phyloP scores from a whole-genome alignment of 2,797 vertebrate species.

The Brotula barbata region DNA sequence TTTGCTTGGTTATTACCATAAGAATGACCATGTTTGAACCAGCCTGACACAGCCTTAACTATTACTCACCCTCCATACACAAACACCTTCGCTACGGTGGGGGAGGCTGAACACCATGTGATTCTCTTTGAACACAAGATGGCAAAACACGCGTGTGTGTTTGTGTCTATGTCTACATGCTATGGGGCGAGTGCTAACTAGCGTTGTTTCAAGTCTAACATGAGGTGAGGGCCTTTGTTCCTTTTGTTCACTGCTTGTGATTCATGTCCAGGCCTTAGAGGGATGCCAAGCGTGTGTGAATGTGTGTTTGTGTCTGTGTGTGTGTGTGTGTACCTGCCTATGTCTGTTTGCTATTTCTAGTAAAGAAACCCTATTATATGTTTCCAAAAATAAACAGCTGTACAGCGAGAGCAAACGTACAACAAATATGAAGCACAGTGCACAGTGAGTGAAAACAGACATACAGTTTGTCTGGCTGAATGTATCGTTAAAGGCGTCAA shows the following conservation, averaged over 20 bases:
- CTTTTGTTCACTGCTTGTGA: conserved; percentile 52
- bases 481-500: too few relatives aligned
- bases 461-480: not conserved
- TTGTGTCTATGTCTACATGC: conserved; percentile 39
- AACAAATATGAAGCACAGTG: not conserved
- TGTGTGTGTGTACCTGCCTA: conserved; percentile 20
- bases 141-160: conserved; percentile 42
- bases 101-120: not conserved
- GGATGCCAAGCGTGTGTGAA: conserved; percentile 32
- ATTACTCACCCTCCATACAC: conserved; percentile 52
- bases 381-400: conserved; percentile 28
- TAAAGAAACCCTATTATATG: conserved; percentile 29
- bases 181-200: conserved; percentile 41
- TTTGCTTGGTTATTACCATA: conserved; percentile 69
- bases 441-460: too few relatives aligned
- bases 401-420: conserved; percentile 1
- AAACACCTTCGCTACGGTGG: conserved; percentile 43
- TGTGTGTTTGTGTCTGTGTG: conserved; percentile 18
- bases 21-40: conserved; percentile 63
- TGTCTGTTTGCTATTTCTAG: conserved; percentile 19
- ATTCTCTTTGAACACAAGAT: conserved; percentile 41
- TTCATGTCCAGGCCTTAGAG: conserved; percentile 45
- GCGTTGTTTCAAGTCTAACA: conserved; percentile 42
- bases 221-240: conserved; percentile 50
- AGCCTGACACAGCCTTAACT: conserved; percentile 64